These are phyloP conservation scores for Bubalus kerabau DNA, from an alignment of 2,113 vertebrate species.

Conservation along the genomic window DNA sequence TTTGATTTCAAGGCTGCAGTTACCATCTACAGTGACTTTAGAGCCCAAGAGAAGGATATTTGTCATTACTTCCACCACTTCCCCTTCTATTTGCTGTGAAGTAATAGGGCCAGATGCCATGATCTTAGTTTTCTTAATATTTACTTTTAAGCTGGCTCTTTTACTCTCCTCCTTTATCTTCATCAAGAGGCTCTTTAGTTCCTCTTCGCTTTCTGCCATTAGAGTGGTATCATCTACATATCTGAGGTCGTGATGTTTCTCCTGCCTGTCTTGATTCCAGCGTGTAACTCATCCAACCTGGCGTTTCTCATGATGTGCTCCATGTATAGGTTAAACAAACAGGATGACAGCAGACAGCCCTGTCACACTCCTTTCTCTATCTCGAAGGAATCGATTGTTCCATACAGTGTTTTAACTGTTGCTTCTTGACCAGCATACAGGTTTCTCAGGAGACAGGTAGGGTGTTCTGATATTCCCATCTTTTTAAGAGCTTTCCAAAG, in stretches of 20 bases:
- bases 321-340: accelerated
- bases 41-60: neutral
- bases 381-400: accelerated
- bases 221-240: neutral
- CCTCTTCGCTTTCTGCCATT: neutral
- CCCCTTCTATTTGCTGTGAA: neutral
- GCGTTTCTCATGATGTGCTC: neutral
- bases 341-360: neutral
- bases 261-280: neutral
- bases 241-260: neutral
- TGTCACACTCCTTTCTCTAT: neutral
- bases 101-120: neutral
- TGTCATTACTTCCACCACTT: neutral
- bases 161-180: neutral
- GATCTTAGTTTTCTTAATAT: neutral
- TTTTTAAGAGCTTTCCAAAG: neutral
- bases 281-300: neutral
- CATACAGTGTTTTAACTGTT: neutral
- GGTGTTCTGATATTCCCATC: neutral
- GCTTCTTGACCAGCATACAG: neutral
- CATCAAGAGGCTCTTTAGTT: neutral
- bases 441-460: neutral
- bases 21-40: neutral
- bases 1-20: neutral
- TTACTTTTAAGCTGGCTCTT: neutral